phyloP scores from a whole-genome alignment of 2,797 vertebrate species.

The Rhyacichthys aspro region DNA sequence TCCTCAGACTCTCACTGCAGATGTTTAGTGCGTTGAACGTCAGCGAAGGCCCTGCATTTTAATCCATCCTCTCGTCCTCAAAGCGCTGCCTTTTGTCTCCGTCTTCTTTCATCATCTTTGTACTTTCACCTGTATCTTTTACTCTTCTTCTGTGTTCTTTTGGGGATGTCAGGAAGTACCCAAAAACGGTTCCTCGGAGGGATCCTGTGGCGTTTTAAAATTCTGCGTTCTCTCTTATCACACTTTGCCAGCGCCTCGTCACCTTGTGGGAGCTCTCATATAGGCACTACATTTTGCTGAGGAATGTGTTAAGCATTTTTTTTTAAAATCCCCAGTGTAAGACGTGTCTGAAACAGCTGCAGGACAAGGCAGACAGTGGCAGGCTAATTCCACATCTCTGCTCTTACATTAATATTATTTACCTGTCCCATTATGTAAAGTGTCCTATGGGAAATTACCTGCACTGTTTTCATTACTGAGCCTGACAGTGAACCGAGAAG shows the following conservation, averaged over 20 bases:
- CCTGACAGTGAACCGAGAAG: constrained; percentile 6
- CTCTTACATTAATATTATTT: constrained; percentile 25
- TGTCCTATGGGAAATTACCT: constrained; percentile 19
- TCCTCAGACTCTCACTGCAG: constrained; percentile 16
- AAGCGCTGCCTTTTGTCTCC: constrained; percentile 14
- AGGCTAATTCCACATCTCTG: constrained; percentile 22
- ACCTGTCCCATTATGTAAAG: constrained; percentile 24
- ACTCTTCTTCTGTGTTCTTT: constrained; percentile 41
- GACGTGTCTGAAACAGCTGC: constrained; percentile 24
- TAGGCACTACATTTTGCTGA: constrained; percentile 31
- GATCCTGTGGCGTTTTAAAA: constrained; percentile 40
- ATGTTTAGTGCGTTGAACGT: constrained; percentile 23
- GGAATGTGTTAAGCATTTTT: constrained; percentile 12
- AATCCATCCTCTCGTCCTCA: constrained; percentile 17
- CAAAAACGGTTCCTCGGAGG: constrained; percentile 24
- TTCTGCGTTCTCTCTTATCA: constrained; percentile 55
- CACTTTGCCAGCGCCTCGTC: constrained; percentile 50
- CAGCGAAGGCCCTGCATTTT: constrained; percentile 29
- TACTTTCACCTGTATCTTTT: constrained; percentile 24
- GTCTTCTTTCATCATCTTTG: constrained; percentile 13
- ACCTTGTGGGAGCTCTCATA: constrained; percentile 30
- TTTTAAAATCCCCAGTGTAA: constrained; percentile 35
- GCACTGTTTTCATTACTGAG: constrained; percentile 22
- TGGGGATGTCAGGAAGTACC: constrained; percentile 34
- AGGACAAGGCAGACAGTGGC: constrained; percentile 20